Percentiles rank a stretch among this genome's conserved stretches.
Evolutionary conservation across 1,140 invertebrate species (phyloP).

Genomic region (Danaus melanippus): DNA sequence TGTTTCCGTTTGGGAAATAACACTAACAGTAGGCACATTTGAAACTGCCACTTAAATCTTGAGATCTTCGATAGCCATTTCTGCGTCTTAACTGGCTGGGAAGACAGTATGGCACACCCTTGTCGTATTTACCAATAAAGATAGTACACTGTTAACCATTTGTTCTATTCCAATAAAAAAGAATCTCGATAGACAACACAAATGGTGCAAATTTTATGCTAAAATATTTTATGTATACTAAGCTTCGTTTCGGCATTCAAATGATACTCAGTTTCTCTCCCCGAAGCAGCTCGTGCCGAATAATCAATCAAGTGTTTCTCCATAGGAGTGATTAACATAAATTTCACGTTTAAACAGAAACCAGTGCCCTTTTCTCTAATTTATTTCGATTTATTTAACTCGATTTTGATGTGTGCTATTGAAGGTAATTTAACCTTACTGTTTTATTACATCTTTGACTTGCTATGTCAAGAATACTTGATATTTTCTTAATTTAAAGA

Average conservation of each 20-base stretch:
- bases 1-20: conserved; percentile 69
- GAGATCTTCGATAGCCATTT: conserved; percentile 66
- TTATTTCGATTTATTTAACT: conserved; percentile 54
- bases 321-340: conserved; percentile 64
- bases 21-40: conserved; percentile 70
- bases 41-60: conserved; percentile 69
- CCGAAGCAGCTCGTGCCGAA: conserved; percentile 32
- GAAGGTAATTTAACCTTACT: too few species aligned
- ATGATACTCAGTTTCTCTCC: conserved; percentile 18
- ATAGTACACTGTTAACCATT: conserved; percentile 4
- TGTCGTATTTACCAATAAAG: conserved; percentile 47
- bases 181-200: too few species aligned
- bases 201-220: too few species aligned
- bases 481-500: too few species aligned
- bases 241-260: too few species aligned
- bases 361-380: conserved; percentile 52
- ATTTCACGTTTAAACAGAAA: conserved; percentile 62
- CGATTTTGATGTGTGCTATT: conserved; percentile 39
- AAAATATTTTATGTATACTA: too few species aligned
- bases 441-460: too few species aligned
- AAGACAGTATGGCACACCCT: conserved; percentile 37
- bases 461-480: too few species aligned
- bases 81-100: conserved; percentile 53
- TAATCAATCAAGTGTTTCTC: conserved; percentile 66
- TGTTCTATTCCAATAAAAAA: too few species aligned